Evolutionary conservation across 2,888 invertebrate genomes (phyloP), one percentile per base, ranked within the genome.

Genomic region (Odontothrips loti): DNA sequence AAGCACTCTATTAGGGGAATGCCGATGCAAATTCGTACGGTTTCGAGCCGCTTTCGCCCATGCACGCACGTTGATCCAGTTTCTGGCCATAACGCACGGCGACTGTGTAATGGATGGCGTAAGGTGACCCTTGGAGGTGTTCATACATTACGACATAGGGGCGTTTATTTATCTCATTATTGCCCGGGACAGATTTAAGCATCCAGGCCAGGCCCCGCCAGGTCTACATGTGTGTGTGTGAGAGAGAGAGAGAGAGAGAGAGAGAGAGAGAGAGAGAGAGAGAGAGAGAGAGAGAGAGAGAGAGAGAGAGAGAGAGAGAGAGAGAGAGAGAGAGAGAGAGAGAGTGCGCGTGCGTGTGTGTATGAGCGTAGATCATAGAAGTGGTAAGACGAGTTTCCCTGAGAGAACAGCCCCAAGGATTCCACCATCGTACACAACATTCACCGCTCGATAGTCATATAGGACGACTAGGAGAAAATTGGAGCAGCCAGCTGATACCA

Each of bases 101-200:
- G n/a, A n/a, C n/a, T n/a, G 34, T 43, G 3, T 43, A 43, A 43
- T 43, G 34, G 6, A 6, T 43, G 34, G 34, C 34, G 34, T 6
- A 43, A 43, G 34, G 34, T n/a, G n/a, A n/a, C n/a, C n/a, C 58
- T 20, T 11, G 11, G 58, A 9, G 58, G 58, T 15, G 20, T 20
- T 15, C 58, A 20, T 4, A 6, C 20, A 11, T 58, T 58, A 20
- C 58, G 58, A 58, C 51, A 51, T 51, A 11, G 58, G 58, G 17
- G 20, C 68, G 23, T 23, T 23, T 75, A 75, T 75, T 75, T 75
- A 27, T 23, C 68, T 75, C 68, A 75, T 75, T 75, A 75, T 75
- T 58, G 58, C 6, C 51, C 51, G 51, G 2, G 51, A 51, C 58
- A 8, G 58, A 58, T 75, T 75, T 75, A 75, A 75, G 68, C 68